Base-by-base conservation (phyloP, 2,113 vertebrate genomes). In the Anhinga anhinga region DNA sequence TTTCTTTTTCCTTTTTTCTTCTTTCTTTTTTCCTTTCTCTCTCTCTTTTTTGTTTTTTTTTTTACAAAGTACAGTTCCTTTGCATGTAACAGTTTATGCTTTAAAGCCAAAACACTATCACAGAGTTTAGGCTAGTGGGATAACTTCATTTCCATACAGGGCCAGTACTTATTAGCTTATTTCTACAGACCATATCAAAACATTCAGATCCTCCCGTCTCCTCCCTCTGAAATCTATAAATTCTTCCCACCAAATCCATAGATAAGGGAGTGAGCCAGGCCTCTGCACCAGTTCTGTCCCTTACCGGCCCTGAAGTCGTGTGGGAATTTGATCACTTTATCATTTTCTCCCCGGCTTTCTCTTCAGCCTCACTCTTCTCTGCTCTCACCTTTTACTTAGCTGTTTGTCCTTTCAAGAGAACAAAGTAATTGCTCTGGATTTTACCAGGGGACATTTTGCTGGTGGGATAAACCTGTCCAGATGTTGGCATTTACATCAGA, bases 401-500 rank as follows among this genome's bases (percentile, higher is more conserved):
- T 61, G 14, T 53, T 95, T 83, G 71, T 65, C 82, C 45, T 82
- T 77, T 62, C 62, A 86, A 83, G 40, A 83, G 62, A 86, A 70
- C 11, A 62, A 95, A 90, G 45, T 56, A 87, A 77, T 82, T 94
- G 62, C 66, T 80, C 52, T 90, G 86, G 42, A 93, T 94, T 96
- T 94, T 92, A 93, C 94, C 82, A 92, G 59, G 66, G 79, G n/a
- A 93, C 7, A 1, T 93, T 95, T 69, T 94, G 66, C 70, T 92
- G 61, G 44, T 95, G 82, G 87, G 62, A 90, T 96, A 95, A 96
- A 96, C 92, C 93, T 90, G 95, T 94, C 96, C 95, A 96, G 92
- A 95, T 96, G 93, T 86, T 97, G 90, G 79, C 82, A 97, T 97
- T 97, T 96, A 96, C 95, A 96, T 96, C 70, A 80, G 92, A 90